These are phyloP conservation scores for Synaphobranchus kaupii DNA, from an alignment of 2,797 vertebrate genomes.

Conservation along the genomic window DNA sequence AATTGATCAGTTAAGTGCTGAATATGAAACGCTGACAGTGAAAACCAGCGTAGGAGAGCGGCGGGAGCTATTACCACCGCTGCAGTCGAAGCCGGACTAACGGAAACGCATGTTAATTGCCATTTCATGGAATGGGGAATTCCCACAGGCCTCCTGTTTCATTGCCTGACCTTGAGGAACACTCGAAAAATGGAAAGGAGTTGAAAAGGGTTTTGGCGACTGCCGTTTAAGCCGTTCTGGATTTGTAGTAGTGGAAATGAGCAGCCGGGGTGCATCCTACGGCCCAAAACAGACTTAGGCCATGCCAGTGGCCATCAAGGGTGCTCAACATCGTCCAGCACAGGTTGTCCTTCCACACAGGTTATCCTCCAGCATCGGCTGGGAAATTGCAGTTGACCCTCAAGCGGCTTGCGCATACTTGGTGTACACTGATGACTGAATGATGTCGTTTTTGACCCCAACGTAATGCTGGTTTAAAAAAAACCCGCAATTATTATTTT, in stretches of 20 bases:
- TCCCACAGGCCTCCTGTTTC: slow-evolving; percentile 1
- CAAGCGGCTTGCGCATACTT: background rate
- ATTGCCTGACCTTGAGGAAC: background rate
- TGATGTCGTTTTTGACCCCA: background rate
- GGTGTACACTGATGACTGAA: background rate
- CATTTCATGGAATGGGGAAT: background rate
- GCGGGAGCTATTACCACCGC: background rate
- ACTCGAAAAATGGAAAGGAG: background rate
- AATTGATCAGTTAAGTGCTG: background rate
- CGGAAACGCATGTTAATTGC: background rate
- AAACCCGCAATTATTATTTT: no score
- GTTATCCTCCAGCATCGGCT: background rate
- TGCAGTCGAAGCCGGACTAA: background rate
- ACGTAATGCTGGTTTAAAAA: background rate
- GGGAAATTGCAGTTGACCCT: background rate
- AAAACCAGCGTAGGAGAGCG: background rate
- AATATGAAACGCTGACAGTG: background rate
- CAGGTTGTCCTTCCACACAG: background rate
- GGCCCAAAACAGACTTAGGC: no score
- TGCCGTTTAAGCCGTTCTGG: background rate
- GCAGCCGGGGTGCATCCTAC: background rate
- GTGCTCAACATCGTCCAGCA: background rate
- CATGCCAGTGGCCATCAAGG: no score
- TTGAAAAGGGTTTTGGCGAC: background rate
- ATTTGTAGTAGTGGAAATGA: no score